Conservation (phyloP, 2,888 invertebrate species). For the Odontomyia ornata region DNA sequence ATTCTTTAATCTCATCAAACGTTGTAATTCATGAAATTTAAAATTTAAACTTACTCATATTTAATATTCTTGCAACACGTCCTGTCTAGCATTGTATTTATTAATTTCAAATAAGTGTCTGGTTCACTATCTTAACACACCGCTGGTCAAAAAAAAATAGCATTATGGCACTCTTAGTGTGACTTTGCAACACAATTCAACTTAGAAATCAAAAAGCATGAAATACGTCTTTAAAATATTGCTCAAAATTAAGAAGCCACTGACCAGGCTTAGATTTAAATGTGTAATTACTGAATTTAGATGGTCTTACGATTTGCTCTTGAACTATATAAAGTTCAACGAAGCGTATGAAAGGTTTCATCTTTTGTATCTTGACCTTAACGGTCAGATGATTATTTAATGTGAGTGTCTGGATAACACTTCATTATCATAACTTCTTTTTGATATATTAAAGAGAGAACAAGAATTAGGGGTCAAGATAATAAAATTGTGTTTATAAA, state of each 20-base stretch:
- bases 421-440: neutral
- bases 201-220: neutral
- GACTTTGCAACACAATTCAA: neutral
- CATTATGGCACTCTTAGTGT: neutral
- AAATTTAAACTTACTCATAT: too few species aligned
- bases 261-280: constrained; percentile 1
- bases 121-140: too few species aligned
- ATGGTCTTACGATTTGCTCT: neutral
- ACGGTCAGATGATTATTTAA: constrained; percentile 7
- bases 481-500: too few species aligned
- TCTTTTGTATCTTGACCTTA: constrained; percentile 25
- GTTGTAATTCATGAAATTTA: too few species aligned
- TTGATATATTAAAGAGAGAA: too few species aligned
- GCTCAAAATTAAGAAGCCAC: neutral
- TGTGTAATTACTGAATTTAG: neutral
- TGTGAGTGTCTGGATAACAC: neutral
- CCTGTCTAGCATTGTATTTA: too few species aligned
- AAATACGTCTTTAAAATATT: neutral
- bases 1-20: too few species aligned
- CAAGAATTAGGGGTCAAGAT: too few species aligned
- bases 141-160: neutral
- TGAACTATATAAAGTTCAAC: constrained; percentile 4
- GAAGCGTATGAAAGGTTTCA: neutral
- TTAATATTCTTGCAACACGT: too few species aligned
- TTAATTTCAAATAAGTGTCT: too few species aligned